Conservation (phyloP, 2,888 invertebrate genomes). For the Protonemura montana region DNA sequence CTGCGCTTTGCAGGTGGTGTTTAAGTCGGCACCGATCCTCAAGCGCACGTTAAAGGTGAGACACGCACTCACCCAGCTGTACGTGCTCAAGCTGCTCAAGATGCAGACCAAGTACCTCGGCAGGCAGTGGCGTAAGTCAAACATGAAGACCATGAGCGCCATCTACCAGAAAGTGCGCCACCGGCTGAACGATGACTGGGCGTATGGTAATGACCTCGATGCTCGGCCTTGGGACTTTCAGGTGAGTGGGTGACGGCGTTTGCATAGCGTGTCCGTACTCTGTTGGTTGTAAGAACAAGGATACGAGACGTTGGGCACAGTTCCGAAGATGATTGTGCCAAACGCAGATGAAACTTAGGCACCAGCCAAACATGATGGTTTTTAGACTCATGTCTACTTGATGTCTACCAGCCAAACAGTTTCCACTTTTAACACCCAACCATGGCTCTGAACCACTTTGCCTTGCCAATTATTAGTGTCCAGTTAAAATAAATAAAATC, state of each 20-base stretch:
- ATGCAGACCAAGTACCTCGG: slow-evolving; percentile 99
- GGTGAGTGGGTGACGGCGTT: neutral
- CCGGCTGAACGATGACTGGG: slow-evolving; percentile 99
- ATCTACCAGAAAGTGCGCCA: slow-evolving; percentile 98
- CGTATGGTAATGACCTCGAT: slow-evolving; percentile 97
- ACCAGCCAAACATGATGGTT: no score
- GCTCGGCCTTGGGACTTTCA: slow-evolving; percentile 96
- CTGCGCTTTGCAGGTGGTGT: slow-evolving; percentile 73
- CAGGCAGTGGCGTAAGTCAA: slow-evolving; percentile 97
- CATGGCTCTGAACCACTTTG: no score
- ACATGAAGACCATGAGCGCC: slow-evolving; percentile 99
- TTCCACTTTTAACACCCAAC: no score
- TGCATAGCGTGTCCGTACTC: neutral
- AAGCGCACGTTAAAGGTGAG: slow-evolving; percentile 95
- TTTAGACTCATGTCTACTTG: no score
- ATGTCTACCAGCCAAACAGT: no score
- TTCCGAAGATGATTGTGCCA: no score
- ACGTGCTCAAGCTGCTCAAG: slow-evolving; percentile 95
- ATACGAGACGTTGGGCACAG: no score
- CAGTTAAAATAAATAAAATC: no score
- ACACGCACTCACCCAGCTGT: slow-evolving; percentile 97
- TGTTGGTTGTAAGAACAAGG: no score
- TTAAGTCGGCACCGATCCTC: slow-evolving; percentile 98
- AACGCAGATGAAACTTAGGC: no score
- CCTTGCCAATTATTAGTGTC: no score